A percentile compares a stretch with the other conserved stretches of the same genome.
Conservation (phyloP, 2,113 vertebrate species). For the Rattus norvegicus region GRCr8 NC_086032.1:30919001-30919500, state of each 20-base stretch:
- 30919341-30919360: background rate
- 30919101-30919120: background rate
- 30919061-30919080: background rate
- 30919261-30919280: background rate
- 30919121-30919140: background rate
- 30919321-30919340: background rate
- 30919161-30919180: too few species aligned
- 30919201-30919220: background rate
- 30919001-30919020: background rate
- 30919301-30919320: background rate
- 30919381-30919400: background rate
- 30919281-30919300: background rate
- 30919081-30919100: background rate
- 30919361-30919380: background rate
- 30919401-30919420: background rate
- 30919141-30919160: background rate
- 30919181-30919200: background rate
- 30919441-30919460: constrained; percentile 30
- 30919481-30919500: background rate
- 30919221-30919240: background rate
- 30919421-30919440: background rate
- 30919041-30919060: background rate
- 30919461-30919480: background rate
- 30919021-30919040: background rate
- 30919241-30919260: background rate